phyloP scores from a whole-genome alignment of 2,113 vertebrate genomes.

The Catharus bicknelli region DNA sequence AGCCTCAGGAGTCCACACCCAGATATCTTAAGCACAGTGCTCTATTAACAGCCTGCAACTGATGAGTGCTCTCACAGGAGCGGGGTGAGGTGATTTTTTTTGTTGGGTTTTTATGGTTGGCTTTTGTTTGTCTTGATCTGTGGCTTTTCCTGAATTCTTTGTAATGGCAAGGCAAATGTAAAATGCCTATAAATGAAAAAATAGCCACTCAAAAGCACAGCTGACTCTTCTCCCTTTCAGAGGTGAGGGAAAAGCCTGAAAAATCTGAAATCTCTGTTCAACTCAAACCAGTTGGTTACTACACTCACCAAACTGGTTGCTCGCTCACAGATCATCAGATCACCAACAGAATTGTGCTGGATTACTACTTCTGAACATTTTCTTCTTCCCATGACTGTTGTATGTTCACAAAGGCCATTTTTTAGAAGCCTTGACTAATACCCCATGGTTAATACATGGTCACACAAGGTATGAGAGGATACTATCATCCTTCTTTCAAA shows the following conservation, averaged over 20 bases:
- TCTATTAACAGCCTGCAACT: neutral
- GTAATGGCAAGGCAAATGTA: neutral
- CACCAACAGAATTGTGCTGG: neutral
- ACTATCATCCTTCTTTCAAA: neutral
- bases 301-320: neutral
- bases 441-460: neutral
- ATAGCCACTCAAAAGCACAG: neutral
- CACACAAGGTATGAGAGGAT: neutral
- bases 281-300: neutral
- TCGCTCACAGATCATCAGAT: neutral
- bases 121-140: neutral
- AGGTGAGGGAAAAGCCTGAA: neutral
- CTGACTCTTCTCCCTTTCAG: neutral
- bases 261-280: neutral
- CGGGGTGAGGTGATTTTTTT: neutral
- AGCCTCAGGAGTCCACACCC: neutral
- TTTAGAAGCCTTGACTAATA: neutral
- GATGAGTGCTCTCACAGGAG: neutral
- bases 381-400: neutral
- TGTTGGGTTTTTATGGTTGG: neutral
- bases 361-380: neutral
- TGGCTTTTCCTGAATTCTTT: neutral
- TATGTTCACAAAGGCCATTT: neutral
- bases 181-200: neutral
- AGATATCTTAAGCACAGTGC: neutral